These are phyloP conservation scores for Alloscopus bannaensis DNA, from an alignment of 2,888 invertebrate species.

Conservation along the genomic window DNA sequence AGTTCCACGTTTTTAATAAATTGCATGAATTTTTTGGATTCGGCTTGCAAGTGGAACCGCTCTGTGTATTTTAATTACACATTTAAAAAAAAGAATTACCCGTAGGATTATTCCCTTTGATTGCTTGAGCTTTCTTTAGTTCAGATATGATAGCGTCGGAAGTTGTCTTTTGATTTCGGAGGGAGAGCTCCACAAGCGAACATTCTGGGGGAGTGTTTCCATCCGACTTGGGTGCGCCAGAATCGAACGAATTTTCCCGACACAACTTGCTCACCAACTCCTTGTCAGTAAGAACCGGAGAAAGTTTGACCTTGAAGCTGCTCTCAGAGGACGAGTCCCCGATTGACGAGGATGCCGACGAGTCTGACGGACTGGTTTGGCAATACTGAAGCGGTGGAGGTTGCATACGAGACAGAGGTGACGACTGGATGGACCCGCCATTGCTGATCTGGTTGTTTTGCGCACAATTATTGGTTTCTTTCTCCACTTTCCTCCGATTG, in stretches of 20 bases:
- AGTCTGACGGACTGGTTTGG: conserved; percentile 25
- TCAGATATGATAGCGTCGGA: conserved; percentile 55
- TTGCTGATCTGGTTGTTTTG: not conserved
- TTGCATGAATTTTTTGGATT: no score
- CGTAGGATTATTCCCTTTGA: no score
- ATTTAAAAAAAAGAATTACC: no score
- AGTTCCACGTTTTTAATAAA: no score
- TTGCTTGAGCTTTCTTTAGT: conserved; percentile 47
- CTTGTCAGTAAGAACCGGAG: conserved; percentile 6
- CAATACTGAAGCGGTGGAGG: conserved; percentile 45
- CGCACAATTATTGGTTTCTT: not conserved
- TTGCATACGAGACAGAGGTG: no score
- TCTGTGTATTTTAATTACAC: no score
- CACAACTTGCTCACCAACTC: not conserved
- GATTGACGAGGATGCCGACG: conserved; percentile 27
- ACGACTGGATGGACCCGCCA: no score
- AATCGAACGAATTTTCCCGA: conserved; percentile 7
- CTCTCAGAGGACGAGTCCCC: conserved; percentile 21
- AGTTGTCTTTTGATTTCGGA: conserved; percentile 33
- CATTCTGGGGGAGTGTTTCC: conserved; percentile 42
- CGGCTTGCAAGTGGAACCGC: no score
- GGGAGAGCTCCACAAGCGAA: conserved; percentile 30
- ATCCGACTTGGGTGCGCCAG: no score
- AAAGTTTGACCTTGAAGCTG: conserved; percentile 13
- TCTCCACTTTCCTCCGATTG: not conserved